These are phyloP conservation scores for Pogona vitticeps DNA, from an alignment of 2,113 vertebrate species.

Conservation along the genomic window DNA sequence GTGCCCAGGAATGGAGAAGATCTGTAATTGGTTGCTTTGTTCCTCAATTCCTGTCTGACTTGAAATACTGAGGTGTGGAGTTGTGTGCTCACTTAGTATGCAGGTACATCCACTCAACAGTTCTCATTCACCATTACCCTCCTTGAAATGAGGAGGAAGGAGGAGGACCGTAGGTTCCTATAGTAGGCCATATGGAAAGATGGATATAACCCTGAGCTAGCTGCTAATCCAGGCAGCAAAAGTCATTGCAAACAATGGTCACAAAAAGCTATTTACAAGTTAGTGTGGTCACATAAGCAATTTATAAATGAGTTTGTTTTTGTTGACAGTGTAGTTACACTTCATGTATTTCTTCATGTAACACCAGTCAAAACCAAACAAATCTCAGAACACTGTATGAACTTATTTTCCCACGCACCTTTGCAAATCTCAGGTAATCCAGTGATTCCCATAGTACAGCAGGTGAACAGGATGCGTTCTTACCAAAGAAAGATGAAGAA, in stretches of 20 bases:
- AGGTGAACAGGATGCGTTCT: no score
- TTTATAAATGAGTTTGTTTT: not conserved
- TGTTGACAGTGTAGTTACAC: not conserved
- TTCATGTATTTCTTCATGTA: no score
- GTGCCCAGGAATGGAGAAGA: fast-evolving
- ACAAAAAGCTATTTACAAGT: not conserved
- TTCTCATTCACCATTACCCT: not conserved
- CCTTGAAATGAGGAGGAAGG: not conserved
- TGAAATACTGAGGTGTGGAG: not conserved
- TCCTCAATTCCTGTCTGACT: slow-evolving; percentile 26
- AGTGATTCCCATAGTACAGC: no score
- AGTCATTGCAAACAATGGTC: not conserved
- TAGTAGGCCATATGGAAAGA: not conserved
- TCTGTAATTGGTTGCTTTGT: slow-evolving; percentile 36
- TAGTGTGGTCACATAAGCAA: not conserved
- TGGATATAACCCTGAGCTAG: not conserved
- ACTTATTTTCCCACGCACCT: no score
- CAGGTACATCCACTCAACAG: no score
- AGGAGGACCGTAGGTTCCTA: not conserved
- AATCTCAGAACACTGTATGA: no score
- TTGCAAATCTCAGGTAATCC: not conserved
- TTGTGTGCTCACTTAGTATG: not conserved
- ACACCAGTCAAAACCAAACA: not conserved
- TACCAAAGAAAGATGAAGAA: no score
- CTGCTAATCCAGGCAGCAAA: not conserved